Evolutionary conservation across 2,797 vertebrate genomes (phyloP).

Genomic region (Gallinago stenura): DNA sequence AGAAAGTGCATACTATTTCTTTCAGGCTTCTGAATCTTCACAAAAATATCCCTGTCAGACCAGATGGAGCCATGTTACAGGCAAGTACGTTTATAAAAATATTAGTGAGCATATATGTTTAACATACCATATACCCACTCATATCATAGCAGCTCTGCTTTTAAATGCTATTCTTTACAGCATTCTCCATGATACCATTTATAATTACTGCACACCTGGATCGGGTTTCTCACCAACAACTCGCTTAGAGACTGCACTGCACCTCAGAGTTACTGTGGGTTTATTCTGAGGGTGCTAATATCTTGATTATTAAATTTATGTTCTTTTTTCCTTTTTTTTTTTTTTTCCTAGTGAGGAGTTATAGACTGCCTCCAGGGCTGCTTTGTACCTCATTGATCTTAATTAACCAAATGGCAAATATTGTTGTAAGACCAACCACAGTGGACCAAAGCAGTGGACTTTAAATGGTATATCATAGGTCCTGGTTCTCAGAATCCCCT

Average conservation of each 20-base stretch:
- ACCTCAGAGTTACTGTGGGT: not conserved
- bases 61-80: not conserved
- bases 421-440: not conserved
- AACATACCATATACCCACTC: slow-evolving; percentile 6
- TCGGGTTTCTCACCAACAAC: not conserved
- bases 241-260: not conserved
- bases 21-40: not conserved
- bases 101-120: not conserved
- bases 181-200: not conserved
- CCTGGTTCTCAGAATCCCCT: not conserved
- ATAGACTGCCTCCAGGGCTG: not conserved
- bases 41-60: not conserved
- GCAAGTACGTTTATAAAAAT: not conserved
- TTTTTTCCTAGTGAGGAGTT: not conserved
- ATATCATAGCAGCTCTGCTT: not conserved
- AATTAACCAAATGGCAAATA: not conserved
- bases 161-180: not conserved
- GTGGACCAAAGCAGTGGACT: not conserved
- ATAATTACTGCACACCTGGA: not conserved
- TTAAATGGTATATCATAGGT: not conserved
- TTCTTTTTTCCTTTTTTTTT: not conserved
- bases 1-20: not conserved
- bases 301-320: not conserved
- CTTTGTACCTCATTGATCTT: not conserved
- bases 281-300: not conserved